Percentiles rank a stretch among this genome's conserved stretches.
phyloP scores from a whole-genome alignment of 2,113 vertebrate species.

The Gopherus evgoodei region DNA sequence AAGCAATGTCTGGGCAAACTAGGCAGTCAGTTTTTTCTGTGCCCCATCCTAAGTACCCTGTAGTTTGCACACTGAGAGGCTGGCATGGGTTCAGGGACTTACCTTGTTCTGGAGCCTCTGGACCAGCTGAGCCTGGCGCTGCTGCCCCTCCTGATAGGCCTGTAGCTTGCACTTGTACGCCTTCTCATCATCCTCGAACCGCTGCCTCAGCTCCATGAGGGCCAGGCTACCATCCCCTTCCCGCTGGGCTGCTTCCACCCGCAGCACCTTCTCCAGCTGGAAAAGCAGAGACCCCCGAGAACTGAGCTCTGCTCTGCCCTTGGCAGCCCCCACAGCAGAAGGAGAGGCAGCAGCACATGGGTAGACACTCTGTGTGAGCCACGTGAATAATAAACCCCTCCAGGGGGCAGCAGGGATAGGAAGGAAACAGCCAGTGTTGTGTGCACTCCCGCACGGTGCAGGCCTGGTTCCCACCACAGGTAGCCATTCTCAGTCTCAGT shows the following conservation, averaged over 20 bases:
- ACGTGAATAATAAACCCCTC: too few species aligned
- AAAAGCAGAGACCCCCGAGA: background rate
- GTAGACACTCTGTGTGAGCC: too few species aligned
- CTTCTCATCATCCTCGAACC: slow-evolving; percentile 72
- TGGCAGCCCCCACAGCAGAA: background rate
- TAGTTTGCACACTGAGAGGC: background rate
- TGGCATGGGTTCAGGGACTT: background rate
- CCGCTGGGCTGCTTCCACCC: slow-evolving; percentile 67
- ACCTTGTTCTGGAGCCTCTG: slow-evolving; percentile 88
- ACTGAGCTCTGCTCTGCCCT: background rate
- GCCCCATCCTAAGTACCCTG: background rate
- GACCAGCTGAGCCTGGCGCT: slow-evolving; percentile 83
- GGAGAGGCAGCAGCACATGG: background rate
- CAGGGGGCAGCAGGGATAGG: too few species aligned
- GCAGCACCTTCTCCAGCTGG: slow-evolving; percentile 80
- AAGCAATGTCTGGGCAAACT: background rate
- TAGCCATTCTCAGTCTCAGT: too few species aligned
- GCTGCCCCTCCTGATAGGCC: slow-evolving; percentile 85
- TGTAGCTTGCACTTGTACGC: slow-evolving; percentile 78
- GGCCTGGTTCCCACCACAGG: too few species aligned
- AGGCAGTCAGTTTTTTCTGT: too few species aligned
- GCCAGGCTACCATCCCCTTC: slow-evolving; percentile 69
- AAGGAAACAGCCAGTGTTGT: too few species aligned
- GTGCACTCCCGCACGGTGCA: too few species aligned
- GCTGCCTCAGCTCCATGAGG: slow-evolving; percentile 61